Evolutionary conservation across 2,113 vertebrate genomes (phyloP), one percentile per base, ranked within the genome.

Genomic region (Diphyllodes magnificus): DNA sequence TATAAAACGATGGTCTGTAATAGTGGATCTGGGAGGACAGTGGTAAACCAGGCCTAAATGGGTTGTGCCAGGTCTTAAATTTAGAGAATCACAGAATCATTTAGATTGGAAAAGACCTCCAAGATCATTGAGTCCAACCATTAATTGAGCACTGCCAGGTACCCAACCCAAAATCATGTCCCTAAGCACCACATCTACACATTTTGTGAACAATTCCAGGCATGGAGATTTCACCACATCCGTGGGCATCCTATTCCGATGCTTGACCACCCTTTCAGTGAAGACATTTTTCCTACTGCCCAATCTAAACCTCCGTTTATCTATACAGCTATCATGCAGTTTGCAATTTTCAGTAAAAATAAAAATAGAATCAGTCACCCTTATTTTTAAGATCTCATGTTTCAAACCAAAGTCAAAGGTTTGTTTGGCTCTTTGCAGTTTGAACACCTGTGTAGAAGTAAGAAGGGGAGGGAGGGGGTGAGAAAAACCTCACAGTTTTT

Each of bases 361-460:
- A 28, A 64, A 66, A 90, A 75, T 13, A 69, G 39, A 44, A 60
- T 49, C 30, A 30, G 42, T 39, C 27, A 20, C 20, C 35, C 30
- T 82, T 85, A 37, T 69, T 94, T 89, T 86, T 63, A 59, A 15
- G n/a, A 51, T 47, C 35, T 72, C 18, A 10, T 3, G 8, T 83
- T 90, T 93, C 71, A 93, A 86, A 60, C 19, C 1, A 4, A 59
- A 57, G 47, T 37, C 0, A 1, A 63, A 73, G 44, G 22, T 49
- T 83, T 90, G 66, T 56, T 90, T 90, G 56, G 44, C 40, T 66
- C 31, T 92, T 73, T 33, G 47, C 30, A 83, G 73, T 60, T 47
- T 86, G 68, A 95, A 93, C 77, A 95, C 70, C 65, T 93, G 84
- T 63, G 61, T 25, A 61, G 72, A 69, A 91, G 65, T 57, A 50